Evolutionary conservation across 2,113 vertebrate genomes (phyloP), one percentile per base, ranked within the genome.

Genomic region (Ctenomys sociabilis): DNA sequence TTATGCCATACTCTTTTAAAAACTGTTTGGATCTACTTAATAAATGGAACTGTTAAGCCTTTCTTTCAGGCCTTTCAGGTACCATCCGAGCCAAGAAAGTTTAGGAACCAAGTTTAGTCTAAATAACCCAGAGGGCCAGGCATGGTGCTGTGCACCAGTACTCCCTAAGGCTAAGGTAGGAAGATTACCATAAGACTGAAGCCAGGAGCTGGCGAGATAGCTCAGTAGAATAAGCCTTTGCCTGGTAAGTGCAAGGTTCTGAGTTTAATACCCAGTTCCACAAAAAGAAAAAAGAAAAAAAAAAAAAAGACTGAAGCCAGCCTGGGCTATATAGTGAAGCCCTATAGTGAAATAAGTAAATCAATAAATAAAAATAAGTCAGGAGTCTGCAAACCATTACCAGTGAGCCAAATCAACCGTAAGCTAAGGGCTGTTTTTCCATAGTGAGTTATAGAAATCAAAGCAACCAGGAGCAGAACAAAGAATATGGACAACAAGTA

Each of bases 361-460:
- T 45, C 26, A 77, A 77, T 11, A 43, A 40, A 72, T n/a, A 26
- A 75, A 43, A 43, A 26, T 14, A 75, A 75, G 24, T 24, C 73
- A 77, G 43, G 82, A 14, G 17, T 66, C 68, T 87, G 40, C 68
- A 95, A 96, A 85, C 40, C 54, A 40, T 7, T 7, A 35, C 64
- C 30, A 89, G 7, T 70, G 26, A 19, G 21, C 37, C 61, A 90
- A 88, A 87, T 35, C 7, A 61, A 82, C 8, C 75, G 30, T 90
- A 66, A 70, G 43, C 70, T 77, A 59, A 78, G 70, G 87, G 14
- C 3, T 35, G 17, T 40, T 83, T 82, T 78, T 52, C 81, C 17
- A 68, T 92, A 91, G 49, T 54, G 43, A 63, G 43, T 37, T 91
- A 16, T 24, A 91, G 64, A 89, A 89, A 85, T 83, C 43, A 88